Base-by-base conservation (phyloP, 2,797 vertebrate species). In the Sparus aurata region DNA sequence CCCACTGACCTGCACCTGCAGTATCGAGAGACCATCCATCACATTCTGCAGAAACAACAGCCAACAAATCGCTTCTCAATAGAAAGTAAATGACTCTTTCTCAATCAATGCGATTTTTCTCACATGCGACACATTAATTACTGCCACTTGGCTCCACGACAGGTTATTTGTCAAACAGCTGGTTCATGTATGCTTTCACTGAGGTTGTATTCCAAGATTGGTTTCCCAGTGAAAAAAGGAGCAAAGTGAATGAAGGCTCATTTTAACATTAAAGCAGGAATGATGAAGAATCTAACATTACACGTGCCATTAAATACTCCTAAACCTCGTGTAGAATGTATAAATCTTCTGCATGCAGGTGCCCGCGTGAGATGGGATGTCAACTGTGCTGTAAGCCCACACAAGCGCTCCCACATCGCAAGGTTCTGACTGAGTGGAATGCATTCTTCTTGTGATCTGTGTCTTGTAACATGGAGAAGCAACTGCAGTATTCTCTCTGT, bases 81-180 rank as follows among this genome's bases (percentile, higher is more conserved):
- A 58, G 84, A 90, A 75, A 87, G 84, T 87, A 89, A 93, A 91
- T 87, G 73, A 86, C 83, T 87, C 82, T 75, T 87, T 87, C 68
- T 52, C 82, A 87, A 93, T 94, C 90, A 90, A 90, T 93, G 85
- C 63, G 74, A 68, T 89, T 93, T 85, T 82, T 75, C 79, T 86
- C 84, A 73, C 79, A 86, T 73, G 72, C 17, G 2, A 85, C 80
- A 80, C 90, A 90, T 93, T 91, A 87, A 78, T 93, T 89, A 79
- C 82, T 90, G 87, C 80, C 85, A 89, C 89, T 90, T 85, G 79
- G 65, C 57, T 20, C 53, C 45, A 6, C 1, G 7, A 77, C 78
- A 62, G 80, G 88, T 85, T 86, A 84, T 93, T 91, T 86, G 79
- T 92, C 90, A 86, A 86, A 73, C 75, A 72, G 73, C 70, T 72